A percentile compares a stretch with the other conserved stretches of the same genome.
Evolutionary conservation across 2,888 invertebrate genomes (phyloP).

Genomic region (Meteorus colon): DNA sequence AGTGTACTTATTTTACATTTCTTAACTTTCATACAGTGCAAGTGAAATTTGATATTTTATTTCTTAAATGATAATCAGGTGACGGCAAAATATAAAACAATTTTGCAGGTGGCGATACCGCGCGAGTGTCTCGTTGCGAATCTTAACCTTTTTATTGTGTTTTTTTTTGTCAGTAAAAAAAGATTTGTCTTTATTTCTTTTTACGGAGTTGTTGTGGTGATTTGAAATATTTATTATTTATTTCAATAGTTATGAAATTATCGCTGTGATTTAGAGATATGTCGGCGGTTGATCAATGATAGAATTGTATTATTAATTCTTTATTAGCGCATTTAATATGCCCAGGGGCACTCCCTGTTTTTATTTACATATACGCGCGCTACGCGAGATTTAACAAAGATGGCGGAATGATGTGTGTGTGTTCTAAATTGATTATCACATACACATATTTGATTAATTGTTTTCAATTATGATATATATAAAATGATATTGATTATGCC

Average conservation of each 20-base stretch:
- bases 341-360: conserved; percentile 49
- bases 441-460: conserved; percentile 9
- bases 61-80: background rate
- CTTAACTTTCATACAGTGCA: background rate
- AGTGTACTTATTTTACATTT: background rate
- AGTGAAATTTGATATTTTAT: background rate
- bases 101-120: conserved; percentile 2
- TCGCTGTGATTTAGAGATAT: background rate
- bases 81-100: background rate
- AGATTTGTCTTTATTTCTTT: background rate
- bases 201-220: background rate
- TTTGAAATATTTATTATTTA: background rate
- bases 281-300: background rate
- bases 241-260: background rate
- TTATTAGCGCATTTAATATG: background rate
- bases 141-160: conserved; percentile 10
- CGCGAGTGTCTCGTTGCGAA: too few species aligned
- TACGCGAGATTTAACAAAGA: conserved; percentile 29
- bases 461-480: background rate
- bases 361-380: conserved; percentile 35
- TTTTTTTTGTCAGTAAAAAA: background rate
- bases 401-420: conserved; percentile 36
- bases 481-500: too few species aligned
- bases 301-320: background rate
- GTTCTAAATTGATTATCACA: background rate